Evolutionary conservation across 2,113 vertebrate species (phyloP).

Genomic region (Nicator chloris): DNA sequence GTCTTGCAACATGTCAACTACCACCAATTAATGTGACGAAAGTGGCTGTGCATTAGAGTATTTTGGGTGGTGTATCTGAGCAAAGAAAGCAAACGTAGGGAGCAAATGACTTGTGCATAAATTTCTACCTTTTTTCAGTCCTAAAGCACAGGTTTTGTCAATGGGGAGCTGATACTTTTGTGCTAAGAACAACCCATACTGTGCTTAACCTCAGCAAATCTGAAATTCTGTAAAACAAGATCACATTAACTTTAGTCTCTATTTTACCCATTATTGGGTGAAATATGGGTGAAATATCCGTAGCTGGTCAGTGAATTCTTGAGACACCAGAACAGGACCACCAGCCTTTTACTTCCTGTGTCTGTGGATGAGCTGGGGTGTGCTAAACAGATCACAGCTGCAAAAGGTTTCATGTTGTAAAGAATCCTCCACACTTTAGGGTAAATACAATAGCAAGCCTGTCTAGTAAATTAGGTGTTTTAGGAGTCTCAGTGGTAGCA

Average conservation of each 20-base stretch:
- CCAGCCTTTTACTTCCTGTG: neutral
- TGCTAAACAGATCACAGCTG: neutral
- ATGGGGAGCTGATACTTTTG: neutral
- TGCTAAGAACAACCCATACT: neutral
- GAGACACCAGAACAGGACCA: neutral
- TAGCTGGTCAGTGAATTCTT: neutral
- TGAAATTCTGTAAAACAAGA: neutral
- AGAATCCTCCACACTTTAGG: neutral
- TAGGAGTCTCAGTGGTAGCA: neutral
- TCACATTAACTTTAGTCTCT: neutral
- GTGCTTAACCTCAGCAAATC: neutral
- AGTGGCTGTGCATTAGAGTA: neutral
- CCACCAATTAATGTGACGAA: neutral
- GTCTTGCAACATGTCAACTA: neutral
- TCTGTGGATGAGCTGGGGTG: neutral
- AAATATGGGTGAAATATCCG: neutral
- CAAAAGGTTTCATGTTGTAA: neutral
- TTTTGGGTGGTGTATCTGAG: neutral
- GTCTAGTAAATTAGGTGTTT: neutral
- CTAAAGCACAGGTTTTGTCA: neutral
- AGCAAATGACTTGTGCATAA: neutral
- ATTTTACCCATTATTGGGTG: neutral
- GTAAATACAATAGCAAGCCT: neutral
- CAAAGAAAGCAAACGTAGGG: neutral
- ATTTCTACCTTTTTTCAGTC: neutral